Conservation (phyloP, 2,113 vertebrate genomes). For the Malurus elegans region DNA sequence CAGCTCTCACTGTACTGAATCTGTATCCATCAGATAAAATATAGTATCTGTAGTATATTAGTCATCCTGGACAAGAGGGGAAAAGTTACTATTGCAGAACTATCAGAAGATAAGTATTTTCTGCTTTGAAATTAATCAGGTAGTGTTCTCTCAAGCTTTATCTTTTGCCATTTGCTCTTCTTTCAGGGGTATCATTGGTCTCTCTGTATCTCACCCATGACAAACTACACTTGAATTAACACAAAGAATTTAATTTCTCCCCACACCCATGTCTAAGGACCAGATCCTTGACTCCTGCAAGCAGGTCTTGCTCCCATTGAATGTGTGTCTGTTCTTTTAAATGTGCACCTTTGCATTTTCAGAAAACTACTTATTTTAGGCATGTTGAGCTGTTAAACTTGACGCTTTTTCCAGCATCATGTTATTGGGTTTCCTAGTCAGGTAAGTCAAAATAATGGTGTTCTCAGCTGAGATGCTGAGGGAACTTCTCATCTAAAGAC, state of each 20-base stretch:
- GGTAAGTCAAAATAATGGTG: background rate
- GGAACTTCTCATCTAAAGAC: background rate
- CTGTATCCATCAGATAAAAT: slow-evolving; percentile 3
- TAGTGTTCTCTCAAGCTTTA: background rate
- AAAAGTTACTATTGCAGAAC: background rate
- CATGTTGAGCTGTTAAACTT: background rate
- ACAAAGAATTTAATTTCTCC: background rate
- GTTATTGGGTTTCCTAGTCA: background rate
- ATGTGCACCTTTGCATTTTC: background rate
- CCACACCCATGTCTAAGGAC: background rate
- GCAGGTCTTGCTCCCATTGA: background rate
- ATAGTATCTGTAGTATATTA: background rate
- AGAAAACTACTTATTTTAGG: background rate
- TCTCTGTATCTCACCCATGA: background rate
- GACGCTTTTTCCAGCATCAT: background rate
- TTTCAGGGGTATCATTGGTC: background rate
- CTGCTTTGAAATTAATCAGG: slow-evolving; percentile 17
- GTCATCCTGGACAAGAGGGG: background rate
- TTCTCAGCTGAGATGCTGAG: background rate
- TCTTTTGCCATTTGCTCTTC: background rate
- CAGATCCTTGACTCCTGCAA: background rate
- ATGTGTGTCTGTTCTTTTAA: background rate
- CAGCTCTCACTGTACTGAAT: background rate
- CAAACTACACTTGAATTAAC: background rate
- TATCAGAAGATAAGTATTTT: slow-evolving; percentile 25